Percentiles rank a stretch among this genome's conserved stretches.
Evolutionary conservation across 1,140 invertebrate species (phyloP).

Genomic region (Antheraea pernyi): DNA sequence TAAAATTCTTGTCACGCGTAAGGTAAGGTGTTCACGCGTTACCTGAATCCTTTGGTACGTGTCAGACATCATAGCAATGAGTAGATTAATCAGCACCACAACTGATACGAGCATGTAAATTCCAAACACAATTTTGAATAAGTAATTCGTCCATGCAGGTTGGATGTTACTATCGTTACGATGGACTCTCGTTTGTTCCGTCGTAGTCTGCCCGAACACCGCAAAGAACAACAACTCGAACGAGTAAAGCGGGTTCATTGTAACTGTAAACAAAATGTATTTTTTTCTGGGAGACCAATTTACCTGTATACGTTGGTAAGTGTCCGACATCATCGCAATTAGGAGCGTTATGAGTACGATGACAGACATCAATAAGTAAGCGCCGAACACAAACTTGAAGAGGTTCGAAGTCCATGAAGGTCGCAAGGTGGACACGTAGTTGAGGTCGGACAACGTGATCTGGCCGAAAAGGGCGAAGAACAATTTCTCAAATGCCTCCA

Average conservation of each 20-base stretch:
- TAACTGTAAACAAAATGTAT: slow-evolving; percentile 87
- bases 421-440: slow-evolving; percentile 82
- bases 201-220: slow-evolving; percentile 97
- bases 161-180: slow-evolving; percentile 80
- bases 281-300: slow-evolving; percentile 54
- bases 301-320: slow-evolving; percentile 98
- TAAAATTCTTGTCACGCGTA: slow-evolving; percentile 1
- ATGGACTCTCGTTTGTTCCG: slow-evolving; percentile 87
- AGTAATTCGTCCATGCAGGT: slow-evolving; percentile 87
- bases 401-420: slow-evolving; percentile 89
- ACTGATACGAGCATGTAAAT: slow-evolving; percentile 99
- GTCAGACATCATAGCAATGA: slow-evolving; percentile 99
- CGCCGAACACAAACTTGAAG: slow-evolving; percentile 94
- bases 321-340: slow-evolving; percentile 99
- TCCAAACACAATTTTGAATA: slow-evolving; percentile 91
- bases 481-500: slow-evolving; percentile 96
- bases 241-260: slow-evolving; percentile 92
- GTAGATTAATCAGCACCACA: slow-evolving; percentile 98
- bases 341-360: slow-evolving; percentile 99
- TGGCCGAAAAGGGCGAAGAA: slow-evolving; percentile 99
- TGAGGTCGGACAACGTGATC: slow-evolving; percentile 92
- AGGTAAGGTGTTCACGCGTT: slow-evolving; percentile 37
- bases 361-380: slow-evolving; percentile 98
- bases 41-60: slow-evolving; percentile 99
- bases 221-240: slow-evolving; percentile 99